A percentile compares a stretch with the other conserved stretches of the same genome.
Conservation (phyloP, 2,888 invertebrate species). For the Quadroppia sp. region DNA sequence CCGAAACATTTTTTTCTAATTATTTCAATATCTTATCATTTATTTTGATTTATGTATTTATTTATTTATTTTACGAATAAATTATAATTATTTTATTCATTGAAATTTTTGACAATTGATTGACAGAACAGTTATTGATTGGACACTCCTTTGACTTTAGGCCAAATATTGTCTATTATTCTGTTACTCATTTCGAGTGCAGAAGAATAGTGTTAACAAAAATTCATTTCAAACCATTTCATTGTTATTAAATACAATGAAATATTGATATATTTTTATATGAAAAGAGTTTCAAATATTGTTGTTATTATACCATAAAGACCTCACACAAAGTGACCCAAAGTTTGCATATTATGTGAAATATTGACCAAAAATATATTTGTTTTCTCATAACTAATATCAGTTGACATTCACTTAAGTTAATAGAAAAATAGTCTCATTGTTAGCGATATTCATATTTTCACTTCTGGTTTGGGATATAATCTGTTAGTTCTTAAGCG, state of each 20-base stretch:
- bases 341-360: not conserved
- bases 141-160: not conserved
- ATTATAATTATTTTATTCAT: no score
- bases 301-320: not conserved
- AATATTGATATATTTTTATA: no score
- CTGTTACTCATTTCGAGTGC: not conserved
- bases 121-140: conserved; percentile 10
- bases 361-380: not conserved
- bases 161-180: not conserved
- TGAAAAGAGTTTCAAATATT: not conserved
- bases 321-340: not conserved
- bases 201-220: no score
- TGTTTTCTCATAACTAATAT: not conserved
- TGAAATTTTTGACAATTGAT: not conserved
- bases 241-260: no score
- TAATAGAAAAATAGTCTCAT: conserved; percentile 6
- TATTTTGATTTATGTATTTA: no score
- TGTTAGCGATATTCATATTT: not conserved
- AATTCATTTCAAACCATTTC: not conserved
- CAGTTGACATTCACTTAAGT: conserved; percentile 14
- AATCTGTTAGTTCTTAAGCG: not conserved
- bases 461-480: not conserved
- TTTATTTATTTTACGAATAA: no score
- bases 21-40: no score
- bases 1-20: no score